phyloP scores from a whole-genome alignment of 1,140 invertebrate genomes.

The Heterodera carotae region DNA sequence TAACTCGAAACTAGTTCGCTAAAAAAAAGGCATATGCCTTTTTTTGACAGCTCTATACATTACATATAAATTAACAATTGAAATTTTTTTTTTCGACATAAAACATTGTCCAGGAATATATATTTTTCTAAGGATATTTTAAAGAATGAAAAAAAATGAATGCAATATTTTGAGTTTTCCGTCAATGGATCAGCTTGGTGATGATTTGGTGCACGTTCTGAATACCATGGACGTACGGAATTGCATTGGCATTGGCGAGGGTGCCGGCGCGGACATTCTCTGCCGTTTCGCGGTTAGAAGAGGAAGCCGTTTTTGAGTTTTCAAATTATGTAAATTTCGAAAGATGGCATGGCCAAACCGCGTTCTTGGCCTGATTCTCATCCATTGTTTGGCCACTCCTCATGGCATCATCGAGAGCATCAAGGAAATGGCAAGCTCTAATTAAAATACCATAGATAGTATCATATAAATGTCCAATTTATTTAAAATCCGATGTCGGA shows the following conservation, averaged over 20 bases:
- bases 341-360: conserved; percentile 15
- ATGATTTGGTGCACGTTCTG: conserved; percentile 13
- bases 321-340: too few relatives aligned
- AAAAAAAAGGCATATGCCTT: too few relatives aligned
- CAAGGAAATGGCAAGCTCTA: neutral
- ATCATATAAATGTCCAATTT: too few relatives aligned
- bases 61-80: too few relatives aligned
- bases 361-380: conserved; percentile 4
- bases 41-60: too few relatives aligned
- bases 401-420: conserved; percentile 8
- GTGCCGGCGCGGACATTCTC: conserved; percentile 16
- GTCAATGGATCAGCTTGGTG: conserved; percentile 21
- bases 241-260: conserved; percentile 18
- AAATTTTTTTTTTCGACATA: too few relatives aligned
- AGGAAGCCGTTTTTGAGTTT: neutral
- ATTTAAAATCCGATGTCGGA: too few relatives aligned
- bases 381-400: conserved; percentile 3
- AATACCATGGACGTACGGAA: conserved; percentile 8
- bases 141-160: too few relatives aligned
- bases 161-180: conserved; percentile 6
- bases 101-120: too few relatives aligned
- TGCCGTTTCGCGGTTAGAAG: conserved; percentile 8
- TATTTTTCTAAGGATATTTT: too few relatives aligned
- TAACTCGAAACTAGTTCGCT: too few relatives aligned
- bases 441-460: neutral